Evolutionary conservation across 2,888 invertebrate species (phyloP).

Genomic region (Lepidochrysops patricia): DNA sequence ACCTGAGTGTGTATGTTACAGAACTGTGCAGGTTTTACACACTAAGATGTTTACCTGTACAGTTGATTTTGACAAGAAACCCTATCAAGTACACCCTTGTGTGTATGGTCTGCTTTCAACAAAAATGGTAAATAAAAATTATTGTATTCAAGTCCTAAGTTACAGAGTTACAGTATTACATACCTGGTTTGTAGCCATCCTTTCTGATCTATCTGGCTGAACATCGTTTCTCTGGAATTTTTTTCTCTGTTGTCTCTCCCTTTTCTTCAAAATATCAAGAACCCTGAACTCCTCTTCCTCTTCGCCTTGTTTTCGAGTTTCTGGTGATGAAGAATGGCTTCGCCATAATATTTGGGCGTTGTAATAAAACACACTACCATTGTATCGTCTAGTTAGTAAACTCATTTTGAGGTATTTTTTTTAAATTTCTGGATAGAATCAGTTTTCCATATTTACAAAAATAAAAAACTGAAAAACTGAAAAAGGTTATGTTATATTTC

Average conservation of each 20-base stretch:
- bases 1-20: no score
- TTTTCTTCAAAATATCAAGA: conserved; percentile 63
- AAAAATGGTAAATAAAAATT: no score
- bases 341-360: conserved; percentile 57
- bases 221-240: conserved; percentile 40
- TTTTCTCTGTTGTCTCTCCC: conserved; percentile 38
- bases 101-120: no score
- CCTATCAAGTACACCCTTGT: no score
- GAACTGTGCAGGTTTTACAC: no score
- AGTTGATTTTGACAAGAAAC: no score
- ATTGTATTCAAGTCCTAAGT: no score
- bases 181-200: conserved; percentile 62
- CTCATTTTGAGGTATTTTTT: conserved; percentile 44
- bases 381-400: conserved; percentile 49
- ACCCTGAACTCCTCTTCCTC: conserved; percentile 70
- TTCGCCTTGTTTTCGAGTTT: conserved; percentile 39
- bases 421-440: background rate
- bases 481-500: background rate
- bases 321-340: conserved; percentile 46
- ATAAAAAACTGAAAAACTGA: background rate
- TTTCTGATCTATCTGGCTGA: conserved; percentile 59
- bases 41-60: no score
- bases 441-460: background rate
- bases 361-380: conserved; percentile 33
- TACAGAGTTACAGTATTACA: no score